Base-by-base conservation (phyloP, 2,113 vertebrate genomes). In the Leucoraja erinaceus region DNA sequence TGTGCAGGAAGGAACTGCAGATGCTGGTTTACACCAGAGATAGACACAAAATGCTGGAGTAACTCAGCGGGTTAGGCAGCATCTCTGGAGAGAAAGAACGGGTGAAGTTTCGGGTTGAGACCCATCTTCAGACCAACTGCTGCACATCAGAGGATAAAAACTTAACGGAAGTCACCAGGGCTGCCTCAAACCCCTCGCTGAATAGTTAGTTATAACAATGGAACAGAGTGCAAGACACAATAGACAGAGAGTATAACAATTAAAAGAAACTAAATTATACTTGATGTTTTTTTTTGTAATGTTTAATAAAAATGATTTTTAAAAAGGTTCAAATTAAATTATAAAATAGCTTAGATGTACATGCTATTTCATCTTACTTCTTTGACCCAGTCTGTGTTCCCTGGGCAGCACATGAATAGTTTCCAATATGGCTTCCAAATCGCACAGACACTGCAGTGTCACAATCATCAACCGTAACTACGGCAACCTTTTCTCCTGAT, bases 331-430 rank as follows among this genome's bases (percentile, higher is more conserved):
- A 63, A 88, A 56, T 16, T 63, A 63, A 88, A 63, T 63, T 6
- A 88, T 63, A n/a, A 88, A 88, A 63, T 56, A 56, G 22, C 14
- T 72, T 31, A 18, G 61, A 14, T 4, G 25, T 59, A 56, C 12
- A 5, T 54, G 68, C 47, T 56, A 63, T 5, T 56, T n/a, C 12
- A 7, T 6, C 97, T 97, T 96, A 99, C 98, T 99, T 99, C 94
- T 99, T 99, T 86, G 98, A 98, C 93, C 99, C 98, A 0, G 97
- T 98, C 95, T 99, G 99, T 0, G 98, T 99, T 18, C 98, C 99
- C 94, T 98, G 98, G 20, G 99, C 98, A 0, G 98, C 99, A 0
- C 99, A 99, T 74, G 97, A 98, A 95, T 99, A 99, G 96, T 99
- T 99, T 25, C 98, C 97, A 0, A 99, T 96, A 78, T 97, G 95